Conservation (phyloP, 2,113 vertebrate species). For the Benitochromis conjunctus region DNA sequence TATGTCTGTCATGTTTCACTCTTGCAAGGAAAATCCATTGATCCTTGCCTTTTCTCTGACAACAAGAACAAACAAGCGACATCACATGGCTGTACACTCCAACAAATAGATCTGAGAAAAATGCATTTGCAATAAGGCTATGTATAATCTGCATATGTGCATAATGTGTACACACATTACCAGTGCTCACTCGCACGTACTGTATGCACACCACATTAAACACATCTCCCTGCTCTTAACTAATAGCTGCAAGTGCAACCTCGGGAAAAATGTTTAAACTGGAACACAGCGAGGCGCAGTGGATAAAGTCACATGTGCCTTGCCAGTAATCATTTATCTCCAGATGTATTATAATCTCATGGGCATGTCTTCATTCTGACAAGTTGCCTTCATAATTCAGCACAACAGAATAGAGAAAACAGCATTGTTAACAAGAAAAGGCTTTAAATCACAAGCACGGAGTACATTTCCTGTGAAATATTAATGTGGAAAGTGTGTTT, state of each 20-base stretch:
- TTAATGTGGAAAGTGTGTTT: constrained; percentile 79
- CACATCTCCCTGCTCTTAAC: constrained; percentile 40
- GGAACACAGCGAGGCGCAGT: constrained; percentile 21
- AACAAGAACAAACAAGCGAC: constrained; percentile 71
- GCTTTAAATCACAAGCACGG: constrained; percentile 76
- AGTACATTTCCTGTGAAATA: constrained; percentile 77
- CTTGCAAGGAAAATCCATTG: constrained; percentile 75
- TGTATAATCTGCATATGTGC: constrained; percentile 47
- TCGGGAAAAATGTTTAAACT: constrained; percentile 52
- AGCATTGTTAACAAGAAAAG: constrained; percentile 76
- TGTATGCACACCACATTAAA: constrained; percentile 24
- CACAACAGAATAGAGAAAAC: constrained; percentile 67
- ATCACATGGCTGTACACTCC: constrained; percentile 56
- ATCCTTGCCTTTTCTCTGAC: constrained; percentile 69
- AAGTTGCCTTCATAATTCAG: constrained; percentile 70
- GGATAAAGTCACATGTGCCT: constrained; percentile 51
- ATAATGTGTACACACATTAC: constrained; percentile 34
- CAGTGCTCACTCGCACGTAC: constrained; percentile 16
- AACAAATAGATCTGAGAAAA: constrained; percentile 53
- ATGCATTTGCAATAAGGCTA: constrained; percentile 15
- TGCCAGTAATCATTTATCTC: constrained; percentile 66
- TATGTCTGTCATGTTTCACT: constrained; percentile 79
- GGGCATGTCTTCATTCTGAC: constrained; percentile 61
- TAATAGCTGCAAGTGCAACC: constrained; percentile 64
- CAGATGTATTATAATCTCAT: constrained; percentile 57